These are phyloP conservation scores for Gorsachius goisagi DNA, from an alignment of 2,113 vertebrate genomes.

Conservation along the genomic window DNA sequence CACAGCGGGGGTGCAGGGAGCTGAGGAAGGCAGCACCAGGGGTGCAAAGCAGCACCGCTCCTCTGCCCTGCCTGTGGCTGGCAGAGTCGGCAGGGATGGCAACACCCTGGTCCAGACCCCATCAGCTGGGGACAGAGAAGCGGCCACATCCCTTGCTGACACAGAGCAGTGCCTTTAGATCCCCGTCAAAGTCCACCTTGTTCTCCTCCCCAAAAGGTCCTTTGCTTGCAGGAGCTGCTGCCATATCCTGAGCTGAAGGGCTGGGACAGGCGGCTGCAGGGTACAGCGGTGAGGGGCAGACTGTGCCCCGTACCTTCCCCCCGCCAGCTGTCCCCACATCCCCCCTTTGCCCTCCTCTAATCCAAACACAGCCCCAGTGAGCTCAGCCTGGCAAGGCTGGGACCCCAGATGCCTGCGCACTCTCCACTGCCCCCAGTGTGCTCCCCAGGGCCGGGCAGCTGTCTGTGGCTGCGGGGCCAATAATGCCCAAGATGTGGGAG, in stretches of 20 bases:
- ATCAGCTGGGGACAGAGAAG: neutral
- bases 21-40: neutral
- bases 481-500: neutral
- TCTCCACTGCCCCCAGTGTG: accelerated
- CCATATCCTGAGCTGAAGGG: neutral
- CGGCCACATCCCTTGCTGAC: neutral
- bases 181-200: neutral
- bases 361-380: neutral
- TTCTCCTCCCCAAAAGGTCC: neutral
- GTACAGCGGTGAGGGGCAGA: neutral
- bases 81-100: neutral
- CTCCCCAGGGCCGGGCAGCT: neutral
- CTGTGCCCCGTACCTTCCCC: neutral
- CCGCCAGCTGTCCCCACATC: accelerated
- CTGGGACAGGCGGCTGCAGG: neutral
- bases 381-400: neutral
- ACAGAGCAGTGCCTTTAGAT: neutral
- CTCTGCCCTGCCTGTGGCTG: neutral
- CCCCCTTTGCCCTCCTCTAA: neutral
- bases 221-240: neutral
- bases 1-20: neutral
- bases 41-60: neutral
- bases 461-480: accelerated
- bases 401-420: accelerated
- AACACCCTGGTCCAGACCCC: neutral